Base-by-base conservation (phyloP, 1,140 invertebrate species). In the Mylabris phalerata region DNA sequence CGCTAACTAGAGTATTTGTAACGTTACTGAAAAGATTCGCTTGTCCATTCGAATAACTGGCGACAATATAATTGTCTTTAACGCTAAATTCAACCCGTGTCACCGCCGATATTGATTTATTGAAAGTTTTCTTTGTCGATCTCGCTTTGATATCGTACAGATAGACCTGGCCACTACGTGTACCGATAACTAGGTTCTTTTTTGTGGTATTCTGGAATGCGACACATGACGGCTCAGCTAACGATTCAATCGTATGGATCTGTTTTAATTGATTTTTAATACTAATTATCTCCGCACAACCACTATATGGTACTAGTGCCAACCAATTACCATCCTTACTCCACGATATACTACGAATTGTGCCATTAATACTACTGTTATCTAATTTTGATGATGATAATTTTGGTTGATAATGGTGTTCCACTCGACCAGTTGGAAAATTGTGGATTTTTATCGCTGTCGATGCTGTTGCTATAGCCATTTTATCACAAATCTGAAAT, bases 71-170 rank as follows among this genome's bases (percentile, higher is more conserved):
- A 1, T 62, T 64, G 59, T 74, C 73, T 46, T 71, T 72, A 11
- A 64, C 54, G 6, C 63, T 71, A 48, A 66, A 71, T 39, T 67
- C 63, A 19, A 71, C 48, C 39, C 66, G 55, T 32, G 64, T 61
- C 27, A 71, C 58, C 10, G 57, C 11, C 1, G 60, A 64, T n/a
- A 55, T 48, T 25, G 65, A 50, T 46, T 64, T 63, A 1, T 65
- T 63, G 57, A 64, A 72, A 32, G 65, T 58, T 32, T 69, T 65
- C 39, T 66, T 69, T 39, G 69, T 63, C 24, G 45, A 62, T 40
- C 57, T 61, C 5, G 57, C 26, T 62, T 73, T 73, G 19, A 73
- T 63, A 59, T 74, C 73, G 55, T 74, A 74, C 39, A 74, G 50
- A 6, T 71, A 48, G 7, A 74, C 61, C 40, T 68, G 63, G 0